phyloP scores from a whole-genome alignment of 2,113 vertebrate genomes.

The Dascyllus trimaculatus region DNA sequence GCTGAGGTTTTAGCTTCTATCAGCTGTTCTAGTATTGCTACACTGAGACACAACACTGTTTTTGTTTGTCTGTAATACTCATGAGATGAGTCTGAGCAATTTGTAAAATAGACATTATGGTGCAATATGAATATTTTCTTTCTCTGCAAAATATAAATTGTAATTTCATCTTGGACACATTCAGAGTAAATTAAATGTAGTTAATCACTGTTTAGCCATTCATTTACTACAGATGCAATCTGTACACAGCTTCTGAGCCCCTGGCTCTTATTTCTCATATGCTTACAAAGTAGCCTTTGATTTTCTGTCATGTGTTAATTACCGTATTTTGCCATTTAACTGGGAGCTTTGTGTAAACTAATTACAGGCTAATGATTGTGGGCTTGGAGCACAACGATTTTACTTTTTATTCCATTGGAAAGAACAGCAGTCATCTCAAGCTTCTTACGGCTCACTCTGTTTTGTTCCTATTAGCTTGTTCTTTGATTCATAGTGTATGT shows the following conservation, averaged over 20 bases:
- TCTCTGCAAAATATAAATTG: conserved; percentile 17
- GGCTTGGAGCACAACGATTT: conserved; percentile 92
- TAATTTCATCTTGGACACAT: conserved; percentile 30
- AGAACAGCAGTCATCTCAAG: conserved; percentile 89
- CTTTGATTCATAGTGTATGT: conserved; percentile 94
- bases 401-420: conserved; percentile 94
- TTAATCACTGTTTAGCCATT: conserved; percentile 90
- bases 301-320: conserved; percentile 99
- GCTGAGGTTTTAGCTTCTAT: conserved; percentile 8
- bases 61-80: conserved; percentile 8
- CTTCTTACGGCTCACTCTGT: conserved; percentile 88
- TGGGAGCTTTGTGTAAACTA: conserved; percentile 99
- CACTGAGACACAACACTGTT: not conserved
- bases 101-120: not conserved
- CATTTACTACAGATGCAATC: conserved; percentile 93
- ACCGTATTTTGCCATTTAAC: conserved; percentile 98
- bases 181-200: conserved; percentile 67
- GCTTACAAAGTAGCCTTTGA: conserved; percentile 99
- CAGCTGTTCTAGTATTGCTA: not conserved
- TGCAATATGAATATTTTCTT: not conserved
- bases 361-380: conserved; percentile 99
- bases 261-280: conserved; percentile 96
- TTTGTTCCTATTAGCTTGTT: conserved; percentile 95
- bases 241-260: conserved; percentile 91
- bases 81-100: not conserved